A percentile compares a stretch with the other conserved stretches of the same genome.
Evolutionary conservation across 2,797 vertebrate genomes (phyloP).

Genomic region (Ptychobarbus kaznakovi): DNA sequence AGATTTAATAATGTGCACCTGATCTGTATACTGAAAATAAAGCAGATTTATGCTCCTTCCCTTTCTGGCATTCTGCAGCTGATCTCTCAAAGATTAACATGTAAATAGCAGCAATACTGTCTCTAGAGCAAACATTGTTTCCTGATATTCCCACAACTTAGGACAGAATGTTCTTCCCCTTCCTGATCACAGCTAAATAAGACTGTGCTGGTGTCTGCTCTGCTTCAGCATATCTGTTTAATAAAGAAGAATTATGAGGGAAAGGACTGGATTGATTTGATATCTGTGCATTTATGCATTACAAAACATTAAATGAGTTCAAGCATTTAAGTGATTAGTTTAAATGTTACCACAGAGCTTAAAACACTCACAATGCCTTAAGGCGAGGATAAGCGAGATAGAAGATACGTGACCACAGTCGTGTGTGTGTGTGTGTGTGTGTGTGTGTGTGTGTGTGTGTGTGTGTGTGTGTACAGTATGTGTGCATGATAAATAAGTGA

Average conservation of each 20-base stretch:
- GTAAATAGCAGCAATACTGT: conserved; percentile 55
- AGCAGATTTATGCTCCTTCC: neutral
- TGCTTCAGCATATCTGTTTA: neutral
- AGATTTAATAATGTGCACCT: conserved; percentile 4
- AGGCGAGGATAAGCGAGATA: conserved; percentile 21
- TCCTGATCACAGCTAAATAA: conserved; percentile 25
- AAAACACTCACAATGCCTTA: conserved; percentile 15
- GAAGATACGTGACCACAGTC: conserved; percentile 27
- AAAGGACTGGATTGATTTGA: conserved; percentile 5
- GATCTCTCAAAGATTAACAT: conserved; percentile 56
- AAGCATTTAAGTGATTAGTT: conserved; percentile 2
- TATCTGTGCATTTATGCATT: conserved; percentile 4
- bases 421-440: neutral
- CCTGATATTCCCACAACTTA: conserved; percentile 58
- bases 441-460: neutral
- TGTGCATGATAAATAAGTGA: conserved; percentile 27
- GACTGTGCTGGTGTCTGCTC: neutral
- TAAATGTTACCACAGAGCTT: conserved; percentile 9
- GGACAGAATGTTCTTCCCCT: conserved; percentile 56
- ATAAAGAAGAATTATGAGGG: neutral
- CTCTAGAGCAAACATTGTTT: conserved; percentile 61
- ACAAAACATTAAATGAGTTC: neutral
- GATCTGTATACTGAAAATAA: neutral
- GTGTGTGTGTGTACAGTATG: neutral
- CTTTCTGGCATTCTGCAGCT: conserved; percentile 48